Evolutionary conservation across 2,888 invertebrate species (phyloP), one percentile per base, ranked within the genome.

Genomic region (Agriopis aurantiaria): DNA sequence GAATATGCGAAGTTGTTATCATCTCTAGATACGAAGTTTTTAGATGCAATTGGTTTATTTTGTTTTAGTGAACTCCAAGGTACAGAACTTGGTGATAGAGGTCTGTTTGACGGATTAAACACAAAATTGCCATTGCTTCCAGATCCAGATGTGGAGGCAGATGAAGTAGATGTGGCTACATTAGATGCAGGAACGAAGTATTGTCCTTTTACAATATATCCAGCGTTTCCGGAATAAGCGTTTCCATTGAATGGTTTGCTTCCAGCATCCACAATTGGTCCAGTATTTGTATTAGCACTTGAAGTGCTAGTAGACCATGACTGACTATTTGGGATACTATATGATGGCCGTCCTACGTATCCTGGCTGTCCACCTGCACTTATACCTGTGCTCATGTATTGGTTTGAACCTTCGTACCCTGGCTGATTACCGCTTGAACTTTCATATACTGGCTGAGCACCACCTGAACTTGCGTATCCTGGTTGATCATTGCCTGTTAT

Each of bases 221-320:
- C 53, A 53, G 12, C 33, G 12, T 33, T 33, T 53, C 12, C 33
- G 6, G 33, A 53, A 40, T 53, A 33, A 53, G 8, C 3, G 12
- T 33, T 33, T 14, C 43, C 56, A 14, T 23, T 8, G 9, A 10
- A 14, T 3, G 41, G 43, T 14, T 43, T 56, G 41, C n/a, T 55
- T 40, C n/a, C 17, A 11, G 57, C 10, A n/a, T 57, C 17, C 1
- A 43, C 57, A 57, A 14, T 45, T 10, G 14, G 14, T 55, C 55
- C 55, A 40, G 2, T 3, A 55, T 55, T 55, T 33, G 53, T 8
- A 1, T 3, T 40, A 8, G 55, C 55, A 40, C 8, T 55, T 55
- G 55, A 12, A 40, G 40, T 40, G n/a, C 55, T 55, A 40, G n/a
- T 40, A 7, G 55, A 55, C 55, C 40, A 55, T 40, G 55, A 53